Base-by-base conservation (phyloP, 37 sponge, comb jelly and placozoan species). In the Hormiphora californensis region DNA sequence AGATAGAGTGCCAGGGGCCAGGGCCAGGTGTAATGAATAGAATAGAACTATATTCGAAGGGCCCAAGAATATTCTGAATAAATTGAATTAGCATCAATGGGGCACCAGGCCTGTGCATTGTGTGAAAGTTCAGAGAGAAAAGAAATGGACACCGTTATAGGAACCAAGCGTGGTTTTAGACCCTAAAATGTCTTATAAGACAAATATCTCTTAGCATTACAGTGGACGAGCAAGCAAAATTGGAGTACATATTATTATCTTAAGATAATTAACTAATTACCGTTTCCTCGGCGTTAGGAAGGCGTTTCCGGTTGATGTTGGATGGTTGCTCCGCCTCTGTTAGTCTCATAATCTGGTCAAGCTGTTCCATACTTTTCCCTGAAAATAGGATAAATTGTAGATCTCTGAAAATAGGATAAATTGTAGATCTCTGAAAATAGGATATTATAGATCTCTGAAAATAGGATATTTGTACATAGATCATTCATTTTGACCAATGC, bases 321-420 rank as follows among this genome's bases (percentile, higher is more conserved):
- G 37, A 33, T 3, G 28, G 19, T 19, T 65, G 31, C 37, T 65
- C 67, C 4, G 38, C 33, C 37, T 65, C 67, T 36, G 32, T 65
- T 11, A 65, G 38, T 39, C 67, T 65, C 3, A 65, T 65, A 3
- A 65, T 39, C 35, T 65, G 67, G 32, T 65, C 67, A 31, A 65
- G 67, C 35, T 65, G 67, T 28, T 65, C 67, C 67, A 65, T 65
- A 28, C 30, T 65, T 39, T 65, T 11, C 1, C 67, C 67, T 65
- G 67, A 5, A 57, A 15, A 15, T 49, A 17, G 9, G 9, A 17
- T 17, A 49, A 17, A 49, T 17, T 49, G 9, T 49, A 49, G 15
- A 49, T 49, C 53, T 17, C 15, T 49, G 15, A 49, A 9, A 49
- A 9, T 49, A 17, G 9, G 53, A 49, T 15, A 17, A 9, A 49